These are phyloP conservation scores for Andrena bicolor DNA, from an alignment of 2,888 invertebrate species.

Conservation along the genomic window DNA sequence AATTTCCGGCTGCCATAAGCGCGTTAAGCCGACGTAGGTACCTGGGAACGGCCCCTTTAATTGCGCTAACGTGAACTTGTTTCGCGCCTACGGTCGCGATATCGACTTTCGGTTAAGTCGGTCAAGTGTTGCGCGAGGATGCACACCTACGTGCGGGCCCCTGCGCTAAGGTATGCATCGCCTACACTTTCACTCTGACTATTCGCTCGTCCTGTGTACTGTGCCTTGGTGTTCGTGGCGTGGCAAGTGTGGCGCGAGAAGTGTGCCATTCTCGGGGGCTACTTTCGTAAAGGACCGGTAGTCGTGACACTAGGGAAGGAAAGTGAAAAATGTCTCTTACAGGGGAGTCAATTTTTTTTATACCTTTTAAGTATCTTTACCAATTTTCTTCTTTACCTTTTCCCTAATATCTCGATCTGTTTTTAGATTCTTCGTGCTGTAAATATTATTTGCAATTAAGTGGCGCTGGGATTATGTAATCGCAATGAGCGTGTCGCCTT, in stretches of 20 bases:
- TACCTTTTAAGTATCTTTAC: too few relatives aligned
- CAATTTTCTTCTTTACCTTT: too few relatives aligned
- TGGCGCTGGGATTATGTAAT: neutral
- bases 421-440: too few relatives aligned
- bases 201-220: slow-evolving; percentile 14
- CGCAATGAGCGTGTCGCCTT: neutral
- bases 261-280: neutral
- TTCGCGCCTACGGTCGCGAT: slow-evolving; percentile 22
- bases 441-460: neutral
- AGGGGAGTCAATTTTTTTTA: too few relatives aligned
- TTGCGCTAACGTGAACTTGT: slow-evolving; percentile 38
- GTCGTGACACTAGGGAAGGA: neutral
- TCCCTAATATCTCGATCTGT: too few relatives aligned
- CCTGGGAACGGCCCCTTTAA: slow-evolving; percentile 28
- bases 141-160: slow-evolving; percentile 29
- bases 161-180: slow-evolving; percentile 33
- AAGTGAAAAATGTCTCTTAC: too few relatives aligned
- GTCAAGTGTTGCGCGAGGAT: slow-evolving; percentile 64
- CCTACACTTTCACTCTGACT: slow-evolving; percentile 60
- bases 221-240: neutral
- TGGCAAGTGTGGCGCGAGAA: neutral
- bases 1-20: slow-evolving; percentile 10
- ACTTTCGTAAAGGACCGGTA: too few relatives aligned
- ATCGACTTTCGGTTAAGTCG: slow-evolving; percentile 70
- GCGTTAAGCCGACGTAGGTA: neutral